Conservation (phyloP, 2,888 invertebrate species). For the Elegia similella region DNA sequence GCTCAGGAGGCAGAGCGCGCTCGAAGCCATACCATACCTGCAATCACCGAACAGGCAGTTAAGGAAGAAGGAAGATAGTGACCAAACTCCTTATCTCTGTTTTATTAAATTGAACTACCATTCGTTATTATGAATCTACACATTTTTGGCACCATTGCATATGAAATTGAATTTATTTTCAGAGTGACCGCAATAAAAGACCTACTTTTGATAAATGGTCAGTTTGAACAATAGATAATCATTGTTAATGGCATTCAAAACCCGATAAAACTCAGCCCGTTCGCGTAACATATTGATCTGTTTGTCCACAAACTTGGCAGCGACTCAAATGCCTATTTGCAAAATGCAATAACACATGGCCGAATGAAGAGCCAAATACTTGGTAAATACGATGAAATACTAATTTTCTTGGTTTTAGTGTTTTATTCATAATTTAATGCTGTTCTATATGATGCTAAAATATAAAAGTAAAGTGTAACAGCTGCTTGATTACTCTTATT, state of each 20-base stretch:
- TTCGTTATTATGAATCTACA: too few relatives aligned
- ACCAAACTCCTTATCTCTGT: too few relatives aligned
- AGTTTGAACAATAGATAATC: slow-evolving; percentile 4
- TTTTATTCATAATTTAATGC: background rate
- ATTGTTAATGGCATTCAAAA: slow-evolving; percentile 11
- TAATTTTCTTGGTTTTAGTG: background rate
- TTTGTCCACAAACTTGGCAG: slow-evolving; percentile 17
- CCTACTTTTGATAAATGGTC: background rate
- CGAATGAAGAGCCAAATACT: background rate
- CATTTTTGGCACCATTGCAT: too few relatives aligned
- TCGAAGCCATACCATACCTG: too few relatives aligned
- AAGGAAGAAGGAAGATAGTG: too few relatives aligned
- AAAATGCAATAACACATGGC: slow-evolving; percentile 17
- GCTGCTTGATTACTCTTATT: too few relatives aligned
- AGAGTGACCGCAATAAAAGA: background rate
- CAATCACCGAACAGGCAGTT: too few relatives aligned
- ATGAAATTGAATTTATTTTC: background rate
- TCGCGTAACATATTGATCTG: slow-evolving; percentile 19
- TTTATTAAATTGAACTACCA: too few relatives aligned
- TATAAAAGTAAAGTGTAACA: too few relatives aligned
- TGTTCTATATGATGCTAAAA: too few relatives aligned
- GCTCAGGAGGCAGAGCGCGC: too few relatives aligned
- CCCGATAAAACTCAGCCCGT: slow-evolving; percentile 13
- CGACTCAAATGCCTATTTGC: slow-evolving; percentile 17
- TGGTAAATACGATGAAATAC: background rate